These are phyloP conservation scores for Peromyscus polionotus DNA, from an alignment of 2,113 vertebrate species.

Conservation along the genomic window DNA sequence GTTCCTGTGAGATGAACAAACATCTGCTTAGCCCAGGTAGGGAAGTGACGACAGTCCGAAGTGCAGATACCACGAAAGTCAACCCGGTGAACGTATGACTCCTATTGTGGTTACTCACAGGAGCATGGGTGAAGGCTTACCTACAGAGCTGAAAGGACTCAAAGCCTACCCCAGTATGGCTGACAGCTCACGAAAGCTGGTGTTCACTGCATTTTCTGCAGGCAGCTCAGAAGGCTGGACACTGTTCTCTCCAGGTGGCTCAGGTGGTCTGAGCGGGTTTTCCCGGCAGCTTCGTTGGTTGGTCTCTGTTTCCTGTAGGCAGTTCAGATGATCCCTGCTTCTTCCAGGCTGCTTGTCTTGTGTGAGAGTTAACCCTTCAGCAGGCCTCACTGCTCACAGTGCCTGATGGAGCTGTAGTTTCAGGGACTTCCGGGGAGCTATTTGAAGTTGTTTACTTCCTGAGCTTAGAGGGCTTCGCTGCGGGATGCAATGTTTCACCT, in stretches of 20 bases:
- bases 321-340: not conserved
- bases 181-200: not conserved
- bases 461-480: not conserved
- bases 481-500: not conserved
- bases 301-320: not conserved
- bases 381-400: not conserved
- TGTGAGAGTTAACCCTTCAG: not conserved
- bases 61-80: not conserved
- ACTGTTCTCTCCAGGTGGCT: not conserved
- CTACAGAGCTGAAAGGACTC: not conserved
- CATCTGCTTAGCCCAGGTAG: not conserved
- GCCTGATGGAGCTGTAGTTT: not conserved
- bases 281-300: not conserved
- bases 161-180: not conserved
- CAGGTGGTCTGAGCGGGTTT: not conserved
- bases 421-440: not conserved
- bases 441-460: not conserved
- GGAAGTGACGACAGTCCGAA: not conserved
- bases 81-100: not conserved
- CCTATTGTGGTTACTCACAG: not conserved
- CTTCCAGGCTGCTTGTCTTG: not conserved
- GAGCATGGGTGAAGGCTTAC: not conserved
- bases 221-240: not conserved
- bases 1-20: not conserved
- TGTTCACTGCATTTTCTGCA: not conserved